Conservation (phyloP, 2,888 invertebrate genomes). For the Pandemis corylana region DNA sequence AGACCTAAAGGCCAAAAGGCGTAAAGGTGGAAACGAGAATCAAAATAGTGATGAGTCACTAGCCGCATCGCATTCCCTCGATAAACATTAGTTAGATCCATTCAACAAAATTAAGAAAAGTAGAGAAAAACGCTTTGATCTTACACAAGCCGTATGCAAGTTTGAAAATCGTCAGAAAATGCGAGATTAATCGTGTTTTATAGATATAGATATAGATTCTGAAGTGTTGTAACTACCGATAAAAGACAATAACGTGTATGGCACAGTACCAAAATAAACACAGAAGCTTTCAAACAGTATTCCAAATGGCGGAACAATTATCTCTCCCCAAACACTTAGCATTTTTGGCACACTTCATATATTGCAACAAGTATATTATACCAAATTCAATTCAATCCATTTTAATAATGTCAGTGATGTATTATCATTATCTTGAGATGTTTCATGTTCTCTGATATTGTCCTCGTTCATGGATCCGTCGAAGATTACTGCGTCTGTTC, state of each 20-base stretch:
- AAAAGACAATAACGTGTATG: neutral
- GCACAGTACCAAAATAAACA: neutral
- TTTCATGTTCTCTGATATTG: neutral
- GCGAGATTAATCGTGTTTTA: neutral
- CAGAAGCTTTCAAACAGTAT: neutral
- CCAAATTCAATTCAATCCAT: neutral
- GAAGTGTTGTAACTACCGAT: neutral
- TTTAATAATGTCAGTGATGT: conserved; percentile 5
- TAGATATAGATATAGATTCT: too few species aligned
- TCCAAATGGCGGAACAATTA: neutral
- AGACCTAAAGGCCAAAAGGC: too few species aligned
- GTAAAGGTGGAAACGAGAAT: too few species aligned
- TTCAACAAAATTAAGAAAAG: too few species aligned
- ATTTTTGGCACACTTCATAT: neutral
- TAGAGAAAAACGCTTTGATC: too few species aligned
- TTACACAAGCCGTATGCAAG: too few species aligned
- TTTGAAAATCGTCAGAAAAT: neutral
- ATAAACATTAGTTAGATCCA: too few species aligned
- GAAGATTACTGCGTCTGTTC: conserved; percentile 8
- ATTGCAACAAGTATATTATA: neutral
- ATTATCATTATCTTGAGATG: conserved; percentile 19
- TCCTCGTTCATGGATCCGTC: neutral
- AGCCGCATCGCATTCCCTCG: too few species aligned
- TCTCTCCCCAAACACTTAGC: neutral
- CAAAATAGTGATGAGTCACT: too few species aligned